A percentile compares a stretch with the other conserved stretches of the same genome.
These are phyloP conservation scores for Deroptyus accipitrinus DNA, from an alignment of 2,113 vertebrate genomes.

Conservation along the genomic window DNA sequence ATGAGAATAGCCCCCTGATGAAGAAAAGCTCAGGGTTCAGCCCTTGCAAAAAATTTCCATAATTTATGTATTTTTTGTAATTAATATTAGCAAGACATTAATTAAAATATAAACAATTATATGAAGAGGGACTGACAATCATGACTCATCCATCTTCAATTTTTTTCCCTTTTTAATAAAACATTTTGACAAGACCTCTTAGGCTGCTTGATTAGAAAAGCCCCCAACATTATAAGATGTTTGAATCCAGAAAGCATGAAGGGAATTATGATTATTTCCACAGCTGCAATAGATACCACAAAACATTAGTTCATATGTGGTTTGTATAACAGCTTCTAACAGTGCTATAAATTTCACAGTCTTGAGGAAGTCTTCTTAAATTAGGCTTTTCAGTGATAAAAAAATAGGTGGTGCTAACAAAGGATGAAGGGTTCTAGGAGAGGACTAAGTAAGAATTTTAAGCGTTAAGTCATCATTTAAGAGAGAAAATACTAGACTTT, in stretches of 20 bases:
- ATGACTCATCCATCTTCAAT: background rate
- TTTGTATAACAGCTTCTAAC: background rate
- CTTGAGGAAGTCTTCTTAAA: background rate
- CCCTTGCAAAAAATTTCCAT: background rate
- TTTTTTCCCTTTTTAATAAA: background rate
- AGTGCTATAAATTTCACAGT: background rate
- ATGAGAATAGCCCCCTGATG: background rate
- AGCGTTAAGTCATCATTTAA: background rate
- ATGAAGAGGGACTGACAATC: background rate
- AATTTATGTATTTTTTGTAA: background rate
- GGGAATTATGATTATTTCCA: background rate
- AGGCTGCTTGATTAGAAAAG: background rate
- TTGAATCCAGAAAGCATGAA: background rate
- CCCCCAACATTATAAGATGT: background rate
- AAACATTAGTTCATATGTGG: background rate
- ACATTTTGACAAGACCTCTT: fast-evolving
- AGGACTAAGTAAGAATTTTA: background rate
- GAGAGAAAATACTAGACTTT: background rate
- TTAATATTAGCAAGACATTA: background rate
- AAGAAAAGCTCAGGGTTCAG: background rate
- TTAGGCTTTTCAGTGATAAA: background rate
- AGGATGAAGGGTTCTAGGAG: background rate
- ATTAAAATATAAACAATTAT: background rate
- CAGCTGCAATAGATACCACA: background rate
- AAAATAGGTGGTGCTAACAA: background rate